A percentile compares a stretch with the other conserved stretches of the same genome.
Conservation (phyloP, 2,888 invertebrate genomes). For the Theretra japonica region DNA sequence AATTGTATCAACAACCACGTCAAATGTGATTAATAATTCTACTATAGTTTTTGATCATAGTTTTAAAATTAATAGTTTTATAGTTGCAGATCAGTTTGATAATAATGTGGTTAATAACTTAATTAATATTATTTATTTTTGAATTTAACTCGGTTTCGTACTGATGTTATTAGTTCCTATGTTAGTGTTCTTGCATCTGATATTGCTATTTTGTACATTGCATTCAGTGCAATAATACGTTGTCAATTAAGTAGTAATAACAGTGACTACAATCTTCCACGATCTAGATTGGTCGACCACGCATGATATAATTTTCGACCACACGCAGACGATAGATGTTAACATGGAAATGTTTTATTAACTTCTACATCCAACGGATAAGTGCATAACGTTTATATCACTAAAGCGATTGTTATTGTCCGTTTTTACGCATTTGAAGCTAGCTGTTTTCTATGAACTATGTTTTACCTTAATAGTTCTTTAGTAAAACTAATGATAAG, state of each 20-base stretch:
- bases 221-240: not conserved
- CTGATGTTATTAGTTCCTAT: constrained; percentile 10
- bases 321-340: not conserved
- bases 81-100: not conserved
- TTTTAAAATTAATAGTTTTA: no score
- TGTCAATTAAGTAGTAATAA: not conserved
- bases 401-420: no score
- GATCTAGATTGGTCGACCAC: not conserved
- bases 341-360: not conserved
- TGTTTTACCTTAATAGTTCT: no score
- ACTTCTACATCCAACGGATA: no score
- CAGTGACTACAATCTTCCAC: not conserved
- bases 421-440: no score
- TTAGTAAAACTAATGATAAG: no score
- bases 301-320: not conserved
- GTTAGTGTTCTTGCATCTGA: not conserved
- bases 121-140: not conserved
- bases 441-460: no score
- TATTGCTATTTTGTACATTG: not conserved
- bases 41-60: no score
- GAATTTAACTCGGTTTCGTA: not conserved
- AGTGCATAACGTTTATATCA: no score
- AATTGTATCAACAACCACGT: no score
- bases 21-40: not conserved
- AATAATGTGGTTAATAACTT: not conserved